A percentile compares a stretch with the other conserved stretches of the same genome.
Conservation (phyloP, 1,140 invertebrate genomes). For the Eumaeus atala region DNA sequence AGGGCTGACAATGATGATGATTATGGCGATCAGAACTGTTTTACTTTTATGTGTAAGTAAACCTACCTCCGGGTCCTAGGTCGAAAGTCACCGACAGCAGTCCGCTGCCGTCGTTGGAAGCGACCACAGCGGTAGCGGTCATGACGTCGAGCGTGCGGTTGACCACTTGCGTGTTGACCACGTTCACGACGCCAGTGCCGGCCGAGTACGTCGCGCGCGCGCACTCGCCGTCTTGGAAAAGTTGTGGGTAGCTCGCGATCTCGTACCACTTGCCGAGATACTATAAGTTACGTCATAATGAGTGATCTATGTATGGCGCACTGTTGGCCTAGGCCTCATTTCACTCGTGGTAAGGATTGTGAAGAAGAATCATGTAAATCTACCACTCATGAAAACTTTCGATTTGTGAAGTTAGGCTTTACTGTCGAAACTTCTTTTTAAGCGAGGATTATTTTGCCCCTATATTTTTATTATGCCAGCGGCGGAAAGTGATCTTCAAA, state of each 20-base stretch:
- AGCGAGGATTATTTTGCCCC: too few species aligned
- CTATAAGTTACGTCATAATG: conserved; percentile 25
- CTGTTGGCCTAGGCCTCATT: neutral
- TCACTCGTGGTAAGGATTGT: too few species aligned
- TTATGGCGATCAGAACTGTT: too few species aligned
- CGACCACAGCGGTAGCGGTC: conserved; percentile 33
- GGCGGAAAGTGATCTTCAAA: too few species aligned
- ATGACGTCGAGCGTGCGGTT: conserved; percentile 31
- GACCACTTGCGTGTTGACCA: conserved; percentile 40
- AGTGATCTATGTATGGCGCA: neutral
- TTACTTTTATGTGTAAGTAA: conserved; percentile 3
- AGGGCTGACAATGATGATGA: too few species aligned
- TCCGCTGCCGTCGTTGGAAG: conserved; percentile 41
- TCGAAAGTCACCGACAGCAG: conserved; percentile 37
- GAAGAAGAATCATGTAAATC: too few species aligned
- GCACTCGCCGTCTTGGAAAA: conserved; percentile 43
- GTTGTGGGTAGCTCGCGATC: conserved; percentile 41
- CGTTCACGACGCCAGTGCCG: conserved; percentile 18
- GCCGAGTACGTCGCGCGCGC: conserved; percentile 35
- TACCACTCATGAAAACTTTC: too few species aligned
- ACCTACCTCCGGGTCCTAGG: conserved; percentile 34
- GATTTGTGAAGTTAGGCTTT: too few species aligned
- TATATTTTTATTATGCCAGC: too few species aligned
- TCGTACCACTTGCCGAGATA: conserved; percentile 54
- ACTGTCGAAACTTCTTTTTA: too few species aligned